These are phyloP conservation scores for Maniola hyperantus DNA, from an alignment of 2,888 invertebrate species.

Conservation along the genomic window DNA sequence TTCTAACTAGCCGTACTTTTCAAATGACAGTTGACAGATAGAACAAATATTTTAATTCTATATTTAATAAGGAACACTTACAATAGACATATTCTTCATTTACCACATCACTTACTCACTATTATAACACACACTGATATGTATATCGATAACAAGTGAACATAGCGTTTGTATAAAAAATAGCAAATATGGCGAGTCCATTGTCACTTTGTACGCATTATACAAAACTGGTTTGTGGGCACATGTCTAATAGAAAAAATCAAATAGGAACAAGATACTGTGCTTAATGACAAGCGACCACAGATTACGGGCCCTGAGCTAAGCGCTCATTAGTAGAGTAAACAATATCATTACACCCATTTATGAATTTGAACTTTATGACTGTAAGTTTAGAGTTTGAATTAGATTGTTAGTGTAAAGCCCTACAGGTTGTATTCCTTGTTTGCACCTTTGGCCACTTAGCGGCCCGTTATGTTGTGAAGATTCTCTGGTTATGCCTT, in stretches of 20 bases:
- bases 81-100: no score
- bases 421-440: constrained; percentile 39
- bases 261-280: constrained; percentile 42
- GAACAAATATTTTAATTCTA: no score
- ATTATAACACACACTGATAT: no score
- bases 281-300: constrained; percentile 47
- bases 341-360: constrained; percentile 46
- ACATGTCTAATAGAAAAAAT: constrained; percentile 31
- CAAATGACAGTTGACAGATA: no score
- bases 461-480: constrained; percentile 47
- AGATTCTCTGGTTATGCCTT: constrained; percentile 32
- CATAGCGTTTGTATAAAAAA: no score
- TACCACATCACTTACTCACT: no score
- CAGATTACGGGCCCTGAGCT: constrained; percentile 48
- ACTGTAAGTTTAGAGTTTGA: constrained; percentile 6
- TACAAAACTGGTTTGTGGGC: constrained; percentile 30
- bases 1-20: no score
- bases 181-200: no score
- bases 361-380: constrained; percentile 29
- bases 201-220: no score
- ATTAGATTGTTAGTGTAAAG: background rate
- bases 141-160: no score
- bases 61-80: no score
- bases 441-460: constrained; percentile 51
- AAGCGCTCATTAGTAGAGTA: constrained; percentile 54